These are phyloP conservation scores for Xenopus tropicalis DNA, from an alignment of 2,113 vertebrate species.

Conservation along the genomic window DNA sequence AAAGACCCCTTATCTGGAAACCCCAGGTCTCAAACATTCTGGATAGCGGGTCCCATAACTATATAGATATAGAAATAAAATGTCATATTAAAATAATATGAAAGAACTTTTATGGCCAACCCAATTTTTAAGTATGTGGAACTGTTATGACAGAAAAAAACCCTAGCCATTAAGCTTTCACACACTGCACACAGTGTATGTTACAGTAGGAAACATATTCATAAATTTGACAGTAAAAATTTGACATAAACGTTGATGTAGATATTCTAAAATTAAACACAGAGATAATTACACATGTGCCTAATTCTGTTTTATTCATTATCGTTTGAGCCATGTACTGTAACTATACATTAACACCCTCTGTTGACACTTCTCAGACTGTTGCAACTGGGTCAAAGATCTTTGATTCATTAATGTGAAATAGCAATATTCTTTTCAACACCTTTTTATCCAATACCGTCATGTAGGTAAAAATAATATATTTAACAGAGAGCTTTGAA, in stretches of 20 bases:
- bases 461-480: too few species aligned
- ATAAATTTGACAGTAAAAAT: constrained; percentile 13
- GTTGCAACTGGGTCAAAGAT: constrained; percentile 11
- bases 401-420: constrained; percentile 3
- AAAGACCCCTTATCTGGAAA: too few species aligned
- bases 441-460: background rate
- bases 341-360: constrained; percentile 17
- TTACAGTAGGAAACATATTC: background rate
- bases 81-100: too few species aligned
- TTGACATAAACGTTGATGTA: constrained; percentile 10
- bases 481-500: too few species aligned
- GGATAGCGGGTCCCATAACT: too few species aligned
- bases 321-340: constrained; percentile 2
- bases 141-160: too few species aligned
- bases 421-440: background rate
- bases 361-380: background rate
- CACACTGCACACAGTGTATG: background rate
- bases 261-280: constrained; percentile 3
- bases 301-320: constrained; percentile 15
- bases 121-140: too few species aligned
- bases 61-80: too few species aligned
- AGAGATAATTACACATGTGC: constrained; percentile 2
- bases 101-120: too few species aligned
- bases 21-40: too few species aligned
- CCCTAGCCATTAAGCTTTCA: too few species aligned